These are phyloP conservation scores for Ciconia stormi DNA, from an alignment of 2,113 vertebrate genomes.

Conservation along the genomic window DNA sequence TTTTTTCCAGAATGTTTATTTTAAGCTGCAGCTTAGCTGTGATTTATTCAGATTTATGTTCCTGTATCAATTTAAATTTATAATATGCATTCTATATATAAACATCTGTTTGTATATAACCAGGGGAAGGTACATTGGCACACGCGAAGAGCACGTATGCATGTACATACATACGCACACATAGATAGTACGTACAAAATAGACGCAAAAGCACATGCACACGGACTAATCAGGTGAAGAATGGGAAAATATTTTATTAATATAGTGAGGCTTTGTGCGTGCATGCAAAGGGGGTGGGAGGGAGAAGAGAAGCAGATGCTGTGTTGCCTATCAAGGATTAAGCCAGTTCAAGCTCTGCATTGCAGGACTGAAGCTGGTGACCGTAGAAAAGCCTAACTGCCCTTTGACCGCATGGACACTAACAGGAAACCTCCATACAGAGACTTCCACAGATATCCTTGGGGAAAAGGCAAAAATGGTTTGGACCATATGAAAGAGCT, in stretches of 20 bases:
- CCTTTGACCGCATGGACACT: not conserved
- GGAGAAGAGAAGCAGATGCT: conserved; percentile 28
- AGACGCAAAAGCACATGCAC: not conserved
- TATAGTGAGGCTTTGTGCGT: not conserved
- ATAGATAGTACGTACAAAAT: not conserved
- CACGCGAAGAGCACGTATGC: too few relatives aligned
- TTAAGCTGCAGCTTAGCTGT: conserved; percentile 70
- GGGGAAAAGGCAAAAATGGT: not conserved
- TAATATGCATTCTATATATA: conserved; percentile 36
- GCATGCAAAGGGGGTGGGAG: not conserved
- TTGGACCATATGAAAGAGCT: not conserved
- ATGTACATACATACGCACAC: accelerated
- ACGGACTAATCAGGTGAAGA: not conserved
- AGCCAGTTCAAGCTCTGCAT: not conserved
- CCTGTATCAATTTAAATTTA: conserved; percentile 34
- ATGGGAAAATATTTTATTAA: not conserved
- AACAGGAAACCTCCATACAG: not conserved
- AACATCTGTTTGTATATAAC: conserved; percentile 4
- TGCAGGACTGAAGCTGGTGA: not conserved
- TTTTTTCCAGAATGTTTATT: conserved; percentile 75
- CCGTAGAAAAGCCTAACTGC: not conserved
- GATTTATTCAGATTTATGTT: conserved; percentile 63
- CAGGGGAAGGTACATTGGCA: not conserved
- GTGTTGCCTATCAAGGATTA: not conserved
- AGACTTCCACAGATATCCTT: not conserved